Percentiles rank a stretch among this genome's conserved stretches.
Conservation (phyloP, 2,888 invertebrate species). For the Leptinotarsa rubiginosa region DNA sequence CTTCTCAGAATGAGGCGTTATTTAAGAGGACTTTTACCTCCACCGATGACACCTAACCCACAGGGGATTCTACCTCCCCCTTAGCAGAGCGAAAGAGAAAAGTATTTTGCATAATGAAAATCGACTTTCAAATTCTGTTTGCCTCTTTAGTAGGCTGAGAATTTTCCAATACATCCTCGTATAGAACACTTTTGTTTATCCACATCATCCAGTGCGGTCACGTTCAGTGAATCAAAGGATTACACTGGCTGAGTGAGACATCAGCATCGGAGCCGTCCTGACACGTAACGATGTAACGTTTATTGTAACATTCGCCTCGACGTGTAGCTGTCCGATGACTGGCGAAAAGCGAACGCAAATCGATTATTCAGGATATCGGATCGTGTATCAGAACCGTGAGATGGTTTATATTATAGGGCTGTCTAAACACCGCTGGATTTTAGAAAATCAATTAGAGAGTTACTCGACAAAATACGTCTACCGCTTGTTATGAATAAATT, state of each 20-base stretch:
- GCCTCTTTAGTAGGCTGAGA: too few relatives aligned
- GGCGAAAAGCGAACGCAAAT: constrained; percentile 60
- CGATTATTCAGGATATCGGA: constrained; percentile 62
- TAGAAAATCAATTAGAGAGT: constrained; percentile 61
- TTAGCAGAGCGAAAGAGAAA: too few relatives aligned
- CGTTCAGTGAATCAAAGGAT: constrained; percentile 30
- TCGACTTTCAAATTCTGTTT: too few relatives aligned
- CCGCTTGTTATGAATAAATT: constrained; percentile 17
- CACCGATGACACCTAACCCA: too few relatives aligned
- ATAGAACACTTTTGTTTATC: too few relatives aligned
- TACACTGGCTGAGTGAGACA: constrained; percentile 23
- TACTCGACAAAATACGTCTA: constrained; percentile 44
- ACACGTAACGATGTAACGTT: constrained; percentile 27
- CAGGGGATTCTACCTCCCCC: too few relatives aligned
- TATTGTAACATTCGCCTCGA: constrained; percentile 47
- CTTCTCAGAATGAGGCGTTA: too few relatives aligned
- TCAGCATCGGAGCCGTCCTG: constrained; percentile 24
- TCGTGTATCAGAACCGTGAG: constrained; percentile 62
- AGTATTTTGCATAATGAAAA: too few relatives aligned
- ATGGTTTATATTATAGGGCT: constrained; percentile 60
- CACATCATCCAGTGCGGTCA: constrained; percentile 24
- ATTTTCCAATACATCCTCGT: too few relatives aligned
- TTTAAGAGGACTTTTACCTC: too few relatives aligned
- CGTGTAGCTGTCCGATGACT: constrained; percentile 60
- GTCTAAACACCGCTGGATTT: constrained; percentile 60